A percentile compares a stretch with the other conserved stretches of the same genome.
Evolutionary conservation across 2,888 invertebrate species (phyloP).

Genomic region (Oegoconia quadripuncta): DNA sequence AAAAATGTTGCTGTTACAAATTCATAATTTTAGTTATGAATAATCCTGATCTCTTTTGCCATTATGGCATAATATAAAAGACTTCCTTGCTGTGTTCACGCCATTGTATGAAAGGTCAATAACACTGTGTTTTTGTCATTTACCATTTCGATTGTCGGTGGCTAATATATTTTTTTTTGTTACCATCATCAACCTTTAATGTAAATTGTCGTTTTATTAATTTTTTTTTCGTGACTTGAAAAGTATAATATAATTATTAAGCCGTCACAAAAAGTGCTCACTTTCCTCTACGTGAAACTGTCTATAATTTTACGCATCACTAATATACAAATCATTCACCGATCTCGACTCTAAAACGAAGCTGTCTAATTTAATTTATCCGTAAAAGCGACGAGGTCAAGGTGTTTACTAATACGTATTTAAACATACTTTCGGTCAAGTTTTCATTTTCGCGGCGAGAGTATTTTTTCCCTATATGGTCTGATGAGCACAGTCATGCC

Average conservation of each 20-base stretch:
- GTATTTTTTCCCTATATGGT: constrained; percentile 58
- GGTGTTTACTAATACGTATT: constrained; percentile 42
- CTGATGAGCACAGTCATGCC: constrained; percentile 50
- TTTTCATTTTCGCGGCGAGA: constrained; percentile 60
- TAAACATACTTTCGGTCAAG: constrained; percentile 42
- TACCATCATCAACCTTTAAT: too few species aligned
- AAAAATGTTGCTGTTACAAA: too few species aligned
- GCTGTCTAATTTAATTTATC: constrained; percentile 8
- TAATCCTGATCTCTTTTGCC: too few species aligned
- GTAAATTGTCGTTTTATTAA: constrained; percentile 2
- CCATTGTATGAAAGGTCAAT: constrained; percentile 5
- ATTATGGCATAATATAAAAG: not conserved
- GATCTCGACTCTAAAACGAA: constrained; percentile 6
- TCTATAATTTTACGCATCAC: not conserved
- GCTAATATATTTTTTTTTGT: not conserved
- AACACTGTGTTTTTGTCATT: constrained; percentile 3
- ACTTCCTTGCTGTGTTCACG: not conserved
- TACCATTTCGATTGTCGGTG: not conserved
- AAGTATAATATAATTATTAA: too few species aligned
- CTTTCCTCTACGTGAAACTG: not conserved
- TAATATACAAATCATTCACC: not conserved
- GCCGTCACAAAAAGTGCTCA: too few species aligned
- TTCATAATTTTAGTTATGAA: too few species aligned
- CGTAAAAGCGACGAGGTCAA: constrained; percentile 38
- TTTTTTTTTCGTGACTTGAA: not conserved